Percentiles rank a stretch among this genome's conserved stretches.
Conservation (phyloP, 2,888 invertebrate genomes). For the Epirrita christyi region DNA sequence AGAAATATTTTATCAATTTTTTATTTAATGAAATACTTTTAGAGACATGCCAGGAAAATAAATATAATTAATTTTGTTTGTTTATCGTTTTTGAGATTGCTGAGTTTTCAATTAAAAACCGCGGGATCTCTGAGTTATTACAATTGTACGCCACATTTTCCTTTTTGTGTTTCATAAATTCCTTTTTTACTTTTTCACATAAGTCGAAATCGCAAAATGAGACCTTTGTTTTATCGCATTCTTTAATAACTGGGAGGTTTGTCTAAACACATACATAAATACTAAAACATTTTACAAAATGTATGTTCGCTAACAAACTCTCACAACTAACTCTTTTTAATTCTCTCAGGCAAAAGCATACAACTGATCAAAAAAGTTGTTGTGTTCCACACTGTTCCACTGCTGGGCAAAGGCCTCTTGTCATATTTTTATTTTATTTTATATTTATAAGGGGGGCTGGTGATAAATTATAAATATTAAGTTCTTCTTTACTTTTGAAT, state of each 20-base stretch:
- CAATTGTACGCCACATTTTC: background rate
- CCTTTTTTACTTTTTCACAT: background rate
- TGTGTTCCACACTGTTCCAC: too few species aligned
- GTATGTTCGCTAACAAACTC: too few species aligned
- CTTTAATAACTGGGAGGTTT: background rate
- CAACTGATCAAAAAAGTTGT: too few species aligned
- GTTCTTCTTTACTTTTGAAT: too few species aligned
- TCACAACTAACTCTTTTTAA: too few species aligned
- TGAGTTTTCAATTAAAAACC: background rate
- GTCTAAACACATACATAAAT: background rate
- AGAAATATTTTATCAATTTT: too few species aligned
- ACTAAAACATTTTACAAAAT: background rate
- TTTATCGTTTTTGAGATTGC: conserved; percentile 27
- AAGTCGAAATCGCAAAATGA: background rate
- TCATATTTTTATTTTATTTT: too few species aligned
- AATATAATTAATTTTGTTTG: conserved; percentile 22
- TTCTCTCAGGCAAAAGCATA: conserved; percentile 1
- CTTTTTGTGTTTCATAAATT: background rate
- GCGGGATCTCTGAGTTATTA: conserved; percentile 6
- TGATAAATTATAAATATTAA: too few species aligned
- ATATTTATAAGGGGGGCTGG: too few species aligned
- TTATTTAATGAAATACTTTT: background rate
- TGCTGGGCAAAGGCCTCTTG: too few species aligned
- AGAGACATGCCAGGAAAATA: conserved; percentile 15
- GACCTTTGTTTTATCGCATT: too few species aligned